Percentiles rank a stretch among this genome's conserved stretches.
Conservation (phyloP, 2,888 invertebrate species). For the Caradrina clavipalpis region DNA sequence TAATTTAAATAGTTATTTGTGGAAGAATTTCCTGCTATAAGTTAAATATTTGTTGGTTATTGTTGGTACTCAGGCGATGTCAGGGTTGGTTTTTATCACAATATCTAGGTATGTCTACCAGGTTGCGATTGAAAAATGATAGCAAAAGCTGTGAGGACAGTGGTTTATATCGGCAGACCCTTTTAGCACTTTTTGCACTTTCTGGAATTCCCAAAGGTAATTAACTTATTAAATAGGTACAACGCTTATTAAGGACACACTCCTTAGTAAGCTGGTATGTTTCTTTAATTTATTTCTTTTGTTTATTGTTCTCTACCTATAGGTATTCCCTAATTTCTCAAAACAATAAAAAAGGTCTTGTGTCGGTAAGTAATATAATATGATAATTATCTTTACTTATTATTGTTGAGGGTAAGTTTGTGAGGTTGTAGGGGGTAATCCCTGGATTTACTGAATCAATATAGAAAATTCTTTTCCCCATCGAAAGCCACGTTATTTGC, state of each 20-base stretch:
- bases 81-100: conserved; percentile 44
- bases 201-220: neutral
- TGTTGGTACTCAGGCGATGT: conserved; percentile 52
- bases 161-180: neutral
- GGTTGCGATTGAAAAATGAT: conserved; percentile 8
- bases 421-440: too few species aligned
- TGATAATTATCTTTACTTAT: too few species aligned
- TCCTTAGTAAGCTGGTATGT: neutral
- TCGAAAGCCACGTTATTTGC: too few species aligned
- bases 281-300: neutral
- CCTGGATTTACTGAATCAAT: too few species aligned
- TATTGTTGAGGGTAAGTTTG: too few species aligned
- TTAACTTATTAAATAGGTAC: neutral
- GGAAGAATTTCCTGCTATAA: conserved; percentile 44
- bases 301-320: neutral
- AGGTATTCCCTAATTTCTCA: conserved; percentile 9
- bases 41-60: conserved; percentile 46
- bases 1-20: conserved; percentile 56
- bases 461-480: too few species aligned
- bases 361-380: neutral
- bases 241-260: neutral
- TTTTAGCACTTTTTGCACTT: neutral
- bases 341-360: neutral
- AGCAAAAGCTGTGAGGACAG: conserved; percentile 32
- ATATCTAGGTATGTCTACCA: conserved; percentile 44